A percentile compares a stretch with the other conserved stretches of the same genome.
These are phyloP conservation scores for Cuniculus paca DNA, from an alignment of 2,797 vertebrate genomes.

Conservation along the genomic window DNA sequence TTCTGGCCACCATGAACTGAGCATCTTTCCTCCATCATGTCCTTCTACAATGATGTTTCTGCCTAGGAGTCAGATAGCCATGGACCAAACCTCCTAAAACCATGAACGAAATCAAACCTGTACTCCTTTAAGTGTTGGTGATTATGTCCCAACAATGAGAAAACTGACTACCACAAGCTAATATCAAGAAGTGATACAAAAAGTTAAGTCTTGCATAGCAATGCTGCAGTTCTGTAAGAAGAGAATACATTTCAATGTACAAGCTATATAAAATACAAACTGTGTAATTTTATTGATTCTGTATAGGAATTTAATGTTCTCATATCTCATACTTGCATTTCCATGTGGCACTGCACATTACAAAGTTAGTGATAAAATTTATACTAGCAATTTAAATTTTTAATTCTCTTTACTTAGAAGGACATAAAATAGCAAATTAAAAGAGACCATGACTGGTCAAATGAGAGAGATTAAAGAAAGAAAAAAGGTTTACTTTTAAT, in stretches of 20 bases:
- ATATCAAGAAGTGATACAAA: background rate
- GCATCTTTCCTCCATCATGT: background rate
- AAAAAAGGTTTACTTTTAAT: background rate
- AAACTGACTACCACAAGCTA: background rate
- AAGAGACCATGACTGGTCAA: background rate
- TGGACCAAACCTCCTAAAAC: background rate
- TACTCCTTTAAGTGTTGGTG: background rate
- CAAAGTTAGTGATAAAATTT: background rate
- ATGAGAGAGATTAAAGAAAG: background rate
- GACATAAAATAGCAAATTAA: constrained; percentile 34
- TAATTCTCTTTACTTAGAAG: constrained; percentile 20
- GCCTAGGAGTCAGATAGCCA: background rate
- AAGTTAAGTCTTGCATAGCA: background rate
- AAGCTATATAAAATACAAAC: background rate
- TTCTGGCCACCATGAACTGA: background rate
- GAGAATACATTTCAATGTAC: background rate
- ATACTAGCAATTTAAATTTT: background rate
- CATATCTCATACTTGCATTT: background rate
- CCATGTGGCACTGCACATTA: background rate
- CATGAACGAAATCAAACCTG: background rate
- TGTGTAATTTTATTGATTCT: background rate
- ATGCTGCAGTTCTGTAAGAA: background rate
- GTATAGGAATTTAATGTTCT: background rate
- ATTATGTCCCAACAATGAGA: background rate
- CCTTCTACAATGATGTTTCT: background rate